Evolutionary conservation across 2,113 vertebrate genomes (phyloP).

Genomic region (Tricholaema leucomelas): DNA sequence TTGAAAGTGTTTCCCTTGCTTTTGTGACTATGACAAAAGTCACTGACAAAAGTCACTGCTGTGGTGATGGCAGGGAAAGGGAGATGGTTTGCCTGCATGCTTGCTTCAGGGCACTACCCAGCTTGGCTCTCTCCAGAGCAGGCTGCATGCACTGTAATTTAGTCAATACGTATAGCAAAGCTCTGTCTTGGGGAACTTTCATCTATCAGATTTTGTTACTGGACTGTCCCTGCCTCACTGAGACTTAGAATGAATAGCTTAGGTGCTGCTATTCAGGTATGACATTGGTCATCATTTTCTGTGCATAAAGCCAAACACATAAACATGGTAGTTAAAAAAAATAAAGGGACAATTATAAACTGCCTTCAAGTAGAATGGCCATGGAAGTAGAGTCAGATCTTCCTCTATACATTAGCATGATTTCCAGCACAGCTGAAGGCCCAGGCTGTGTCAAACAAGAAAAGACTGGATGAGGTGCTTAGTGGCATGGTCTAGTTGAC

Average conservation of each 20-base stretch:
- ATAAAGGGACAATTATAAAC: not conserved
- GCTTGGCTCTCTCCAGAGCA: not conserved
- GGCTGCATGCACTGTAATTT: not conserved
- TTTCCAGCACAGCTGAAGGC: not conserved
- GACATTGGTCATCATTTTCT: not conserved
- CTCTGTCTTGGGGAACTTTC: not conserved
- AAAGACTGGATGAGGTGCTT: too few species aligned
- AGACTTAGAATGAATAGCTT: not conserved
- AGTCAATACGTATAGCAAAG: not conserved
- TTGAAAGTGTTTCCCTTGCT: too few species aligned
- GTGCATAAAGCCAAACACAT: not conserved
- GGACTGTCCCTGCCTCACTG: not conserved
- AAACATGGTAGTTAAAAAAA: not conserved
- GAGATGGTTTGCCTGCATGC: not conserved
- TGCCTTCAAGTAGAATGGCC: not conserved
- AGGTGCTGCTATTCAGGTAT: not conserved
- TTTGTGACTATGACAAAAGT: too few species aligned
- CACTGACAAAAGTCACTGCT: not conserved
- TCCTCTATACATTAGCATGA: not conserved
- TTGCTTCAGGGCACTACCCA: not conserved
- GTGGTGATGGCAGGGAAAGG: not conserved
- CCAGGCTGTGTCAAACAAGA: not conserved
- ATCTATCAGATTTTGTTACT: not conserved
- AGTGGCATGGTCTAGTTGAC: too few species aligned
- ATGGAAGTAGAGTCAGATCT: not conserved